These are phyloP conservation scores for Bimastos eiseni DNA, from an alignment of 2,888 invertebrate species.

Conservation along the genomic window DNA sequence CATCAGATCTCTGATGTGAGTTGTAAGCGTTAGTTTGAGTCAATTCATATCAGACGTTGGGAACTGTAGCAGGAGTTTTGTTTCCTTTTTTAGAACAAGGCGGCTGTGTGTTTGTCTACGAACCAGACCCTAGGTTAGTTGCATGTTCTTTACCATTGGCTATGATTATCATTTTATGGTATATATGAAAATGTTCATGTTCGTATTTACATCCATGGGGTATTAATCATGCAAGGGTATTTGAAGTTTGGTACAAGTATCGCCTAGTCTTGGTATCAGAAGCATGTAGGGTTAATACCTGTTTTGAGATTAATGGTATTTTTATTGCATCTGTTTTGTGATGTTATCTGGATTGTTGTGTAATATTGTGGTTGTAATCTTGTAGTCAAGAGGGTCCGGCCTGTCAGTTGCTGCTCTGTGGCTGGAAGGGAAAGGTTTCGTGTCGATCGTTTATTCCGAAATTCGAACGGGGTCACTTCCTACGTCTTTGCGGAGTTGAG, in stretches of 20 bases:
- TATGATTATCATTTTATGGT: neutral
- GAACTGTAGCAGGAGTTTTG: neutral
- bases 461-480: slow-evolving; percentile 82
- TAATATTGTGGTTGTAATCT: slow-evolving; percentile 38
- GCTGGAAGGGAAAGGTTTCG: slow-evolving; percentile 87
- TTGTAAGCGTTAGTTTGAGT: too few relatives aligned
- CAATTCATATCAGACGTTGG: too few relatives aligned
- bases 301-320: too few relatives aligned
- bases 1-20: too few relatives aligned
- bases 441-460: slow-evolving; percentile 84
- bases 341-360: too few relatives aligned
- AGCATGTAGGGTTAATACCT: too few relatives aligned
- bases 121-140: slow-evolving; percentile 36
- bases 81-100: slow-evolving; percentile 40
- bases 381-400: slow-evolving; percentile 58
- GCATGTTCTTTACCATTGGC: neutral
- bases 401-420: slow-evolving; percentile 63
- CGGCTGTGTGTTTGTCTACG: slow-evolving; percentile 39
- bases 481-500: slow-evolving; percentile 83
- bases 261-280: too few relatives aligned
- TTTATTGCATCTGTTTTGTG: too few relatives aligned
- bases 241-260: too few relatives aligned
- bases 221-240: too few relatives aligned
- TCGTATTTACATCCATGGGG: neutral
- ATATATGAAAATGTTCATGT: too few relatives aligned